A percentile compares a stretch with the other conserved stretches of the same genome.
Conservation (phyloP, 2,888 invertebrate genomes). For the Aphidoletes aphidimyza region DNA sequence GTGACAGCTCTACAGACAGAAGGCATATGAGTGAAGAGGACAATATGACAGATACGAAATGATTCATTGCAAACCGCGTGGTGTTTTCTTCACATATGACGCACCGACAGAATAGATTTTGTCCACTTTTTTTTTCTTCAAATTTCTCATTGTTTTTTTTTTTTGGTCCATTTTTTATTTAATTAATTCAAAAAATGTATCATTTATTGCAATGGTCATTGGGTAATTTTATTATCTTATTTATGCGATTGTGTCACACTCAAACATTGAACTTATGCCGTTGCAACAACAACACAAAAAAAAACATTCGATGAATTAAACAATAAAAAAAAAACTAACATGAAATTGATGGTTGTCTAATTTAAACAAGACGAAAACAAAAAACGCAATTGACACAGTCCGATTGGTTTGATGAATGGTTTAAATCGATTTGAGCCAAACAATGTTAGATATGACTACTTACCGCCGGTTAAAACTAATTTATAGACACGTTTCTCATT, state of each 20-base stretch:
- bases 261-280: constrained; percentile 6
- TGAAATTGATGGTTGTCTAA: too few relatives aligned
- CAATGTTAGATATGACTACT: constrained; percentile 63
- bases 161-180: neutral
- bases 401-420: neutral
- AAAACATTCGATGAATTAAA: neutral
- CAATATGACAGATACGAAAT: neutral
- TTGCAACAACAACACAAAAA: neutral
- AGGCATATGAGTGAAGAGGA: too few relatives aligned
- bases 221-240: too few relatives aligned
- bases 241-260: too few relatives aligned
- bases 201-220: too few relatives aligned
- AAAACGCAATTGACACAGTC: neutral
- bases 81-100: neutral
- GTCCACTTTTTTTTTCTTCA: neutral
- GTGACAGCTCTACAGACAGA: too few relatives aligned
- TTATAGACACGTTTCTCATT: constrained; percentile 77
- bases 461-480: constrained; percentile 90
- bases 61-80: constrained; percentile 33
- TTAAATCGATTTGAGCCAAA: neutral
- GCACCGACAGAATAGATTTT: neutral
- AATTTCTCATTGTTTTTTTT: too few relatives aligned
- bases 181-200: too few relatives aligned
- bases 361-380: too few relatives aligned
- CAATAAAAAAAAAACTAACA: too few relatives aligned